Evolutionary conservation across 2,113 vertebrate genomes (phyloP).

Genomic region (Aegotheles bennettii): DNA sequence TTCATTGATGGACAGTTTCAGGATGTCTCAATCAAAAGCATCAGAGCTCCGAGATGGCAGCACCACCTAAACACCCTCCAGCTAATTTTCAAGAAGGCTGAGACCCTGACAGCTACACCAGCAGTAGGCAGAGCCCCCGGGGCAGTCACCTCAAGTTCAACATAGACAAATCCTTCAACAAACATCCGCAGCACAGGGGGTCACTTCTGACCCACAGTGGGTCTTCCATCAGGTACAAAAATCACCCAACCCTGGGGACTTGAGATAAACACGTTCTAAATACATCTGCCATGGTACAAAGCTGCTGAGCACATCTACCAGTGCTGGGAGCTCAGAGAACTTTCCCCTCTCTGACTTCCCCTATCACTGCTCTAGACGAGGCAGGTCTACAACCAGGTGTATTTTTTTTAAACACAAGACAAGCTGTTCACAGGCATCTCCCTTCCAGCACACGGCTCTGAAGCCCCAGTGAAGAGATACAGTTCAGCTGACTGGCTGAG

Average conservation of each 20-base stretch:
- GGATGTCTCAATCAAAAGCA: not conserved
- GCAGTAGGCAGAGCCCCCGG: fast-evolving
- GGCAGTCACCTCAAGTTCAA: fast-evolving
- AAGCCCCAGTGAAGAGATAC: not conserved
- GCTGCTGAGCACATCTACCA: not conserved
- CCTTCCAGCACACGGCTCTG: not conserved
- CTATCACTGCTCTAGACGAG: not conserved
- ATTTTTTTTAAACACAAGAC: not conserved
- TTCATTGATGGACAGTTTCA: not conserved
- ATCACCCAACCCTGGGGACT: not conserved
- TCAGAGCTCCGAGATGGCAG: not conserved
- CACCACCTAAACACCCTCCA: not conserved
- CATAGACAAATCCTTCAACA: not conserved
- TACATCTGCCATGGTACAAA: not conserved
- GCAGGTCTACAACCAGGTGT: too few species aligned
- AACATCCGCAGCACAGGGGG: not conserved
- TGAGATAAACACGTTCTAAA: not conserved
- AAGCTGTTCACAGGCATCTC: not conserved
- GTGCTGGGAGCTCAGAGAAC: not conserved
- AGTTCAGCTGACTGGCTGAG: not conserved
- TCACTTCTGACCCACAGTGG: not conserved
- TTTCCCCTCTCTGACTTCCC: not conserved
- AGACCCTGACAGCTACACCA: not conserved
- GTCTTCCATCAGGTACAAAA: not conserved
- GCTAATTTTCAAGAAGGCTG: not conserved